These are phyloP conservation scores for Polyommatus icarus DNA, from an alignment of 2,888 invertebrate genomes.

Conservation along the genomic window DNA sequence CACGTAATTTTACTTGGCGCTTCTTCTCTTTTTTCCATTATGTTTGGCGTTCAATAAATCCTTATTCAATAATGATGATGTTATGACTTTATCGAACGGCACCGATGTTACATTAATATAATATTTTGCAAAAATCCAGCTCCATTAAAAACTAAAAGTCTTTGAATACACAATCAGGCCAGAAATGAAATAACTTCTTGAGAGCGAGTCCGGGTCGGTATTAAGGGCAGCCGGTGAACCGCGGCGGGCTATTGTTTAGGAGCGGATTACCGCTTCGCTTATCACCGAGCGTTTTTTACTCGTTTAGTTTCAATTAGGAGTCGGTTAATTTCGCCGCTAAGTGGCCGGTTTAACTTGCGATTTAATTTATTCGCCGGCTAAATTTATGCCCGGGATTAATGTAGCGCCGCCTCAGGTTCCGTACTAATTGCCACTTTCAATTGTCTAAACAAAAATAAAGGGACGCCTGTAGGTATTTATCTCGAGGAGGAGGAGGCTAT, in stretches of 20 bases:
- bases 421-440: constrained; percentile 66
- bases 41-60: too few species aligned
- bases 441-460: constrained; percentile 64
- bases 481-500: constrained; percentile 30
- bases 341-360: constrained; percentile 68
- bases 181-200: constrained; percentile 9
- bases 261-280: constrained; percentile 61
- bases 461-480: constrained; percentile 41
- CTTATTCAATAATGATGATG: too few species aligned
- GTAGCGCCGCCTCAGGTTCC: constrained; percentile 59
- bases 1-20: not conserved
- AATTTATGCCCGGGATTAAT: constrained; percentile 73
- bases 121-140: not conserved
- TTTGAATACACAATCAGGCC: not conserved
- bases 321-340: constrained; percentile 70
- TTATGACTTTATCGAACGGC: too few species aligned
- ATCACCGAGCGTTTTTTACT: constrained; percentile 61
- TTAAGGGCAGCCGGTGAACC: constrained; percentile 44
- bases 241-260: constrained; percentile 68
- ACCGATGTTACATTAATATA: too few species aligned
- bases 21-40: not conserved
- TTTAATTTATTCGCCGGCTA: constrained; percentile 71
- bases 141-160: not conserved
- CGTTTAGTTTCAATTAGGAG: constrained; percentile 75
- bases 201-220: not conserved